Percentiles rank a stretch among this genome's conserved stretches.
Evolutionary conservation across 1,140 invertebrate genomes (phyloP).

Genomic region (Pogonomyrmex californicus): DNA sequence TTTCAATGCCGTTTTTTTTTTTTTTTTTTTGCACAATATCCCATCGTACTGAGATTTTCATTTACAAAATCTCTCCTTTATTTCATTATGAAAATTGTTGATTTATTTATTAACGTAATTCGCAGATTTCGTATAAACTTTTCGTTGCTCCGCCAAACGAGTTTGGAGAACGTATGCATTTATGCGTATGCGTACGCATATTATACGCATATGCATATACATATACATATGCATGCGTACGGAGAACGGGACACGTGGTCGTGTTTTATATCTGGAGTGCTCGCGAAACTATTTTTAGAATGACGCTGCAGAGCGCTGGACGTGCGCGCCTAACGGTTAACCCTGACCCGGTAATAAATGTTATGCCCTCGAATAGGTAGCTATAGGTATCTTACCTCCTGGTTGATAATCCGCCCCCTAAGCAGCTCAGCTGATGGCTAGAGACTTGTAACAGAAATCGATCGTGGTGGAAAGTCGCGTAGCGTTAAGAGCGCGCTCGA

Average conservation of each 20-base stretch:
- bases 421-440: conserved; percentile 67
- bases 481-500: conserved; percentile 19
- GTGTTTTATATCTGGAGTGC: conserved; percentile 80
- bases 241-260: conserved; percentile 69
- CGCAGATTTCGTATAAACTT: neutral
- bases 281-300: conserved; percentile 83
- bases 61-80: conserved; percentile 8
- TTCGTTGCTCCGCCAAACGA: neutral
- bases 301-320: conserved; percentile 76
- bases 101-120: conserved; percentile 9
- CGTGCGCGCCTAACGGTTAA: conserved; percentile 84
- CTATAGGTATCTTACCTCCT: conserved; percentile 69
- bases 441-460: conserved; percentile 57
- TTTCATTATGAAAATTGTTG: neutral
- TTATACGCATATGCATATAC: conserved; percentile 63
- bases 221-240: conserved; percentile 58
- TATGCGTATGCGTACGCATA: conserved; percentile 22
- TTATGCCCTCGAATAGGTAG: conserved; percentile 77
- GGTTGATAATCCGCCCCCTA: conserved; percentile 69
- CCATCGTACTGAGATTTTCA: neutral
- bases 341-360: conserved; percentile 86
- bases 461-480: conserved; percentile 58
- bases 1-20: too few species aligned
- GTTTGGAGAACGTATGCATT: conserved; percentile 11
- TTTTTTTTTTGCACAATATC: neutral